phyloP scores from a whole-genome alignment of 2,797 vertebrate genomes.

The Pseudochaenichthys georgianus region DNA sequence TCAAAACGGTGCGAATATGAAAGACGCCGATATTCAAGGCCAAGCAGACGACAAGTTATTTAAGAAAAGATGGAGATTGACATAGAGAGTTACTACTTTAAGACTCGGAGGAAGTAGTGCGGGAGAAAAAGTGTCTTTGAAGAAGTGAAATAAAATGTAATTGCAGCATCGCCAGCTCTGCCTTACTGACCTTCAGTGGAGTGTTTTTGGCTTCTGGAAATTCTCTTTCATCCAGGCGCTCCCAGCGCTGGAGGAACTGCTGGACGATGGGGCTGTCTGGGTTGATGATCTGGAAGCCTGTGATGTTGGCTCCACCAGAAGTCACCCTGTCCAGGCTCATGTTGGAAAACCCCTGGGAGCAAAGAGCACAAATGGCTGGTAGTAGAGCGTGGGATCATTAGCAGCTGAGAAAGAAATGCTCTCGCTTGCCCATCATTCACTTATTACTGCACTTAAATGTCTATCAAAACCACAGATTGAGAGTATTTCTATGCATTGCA shows the following conservation, averaged over 20 bases:
- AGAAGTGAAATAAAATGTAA: slow-evolving; percentile 54
- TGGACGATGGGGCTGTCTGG: slow-evolving; percentile 95
- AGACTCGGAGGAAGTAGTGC: slow-evolving; percentile 20
- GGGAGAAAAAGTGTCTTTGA: slow-evolving; percentile 30
- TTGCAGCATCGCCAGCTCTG: slow-evolving; percentile 32
- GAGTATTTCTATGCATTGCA: slow-evolving; percentile 39
- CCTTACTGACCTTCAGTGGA: slow-evolving; percentile 90
- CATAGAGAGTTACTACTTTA: slow-evolving; percentile 23
- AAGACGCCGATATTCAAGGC: slow-evolving; percentile 29
- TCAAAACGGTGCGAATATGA: slow-evolving; percentile 6
- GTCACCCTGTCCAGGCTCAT: slow-evolving; percentile 94
- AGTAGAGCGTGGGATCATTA: slow-evolving; percentile 34
- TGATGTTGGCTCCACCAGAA: slow-evolving; percentile 95
- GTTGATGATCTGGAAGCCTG: slow-evolving; percentile 98
- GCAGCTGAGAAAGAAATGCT: slow-evolving; percentile 19
- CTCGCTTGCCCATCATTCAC: slow-evolving; percentile 4
- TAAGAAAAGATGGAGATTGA: slow-evolving; percentile 41
- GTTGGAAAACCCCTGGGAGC: slow-evolving; percentile 93
- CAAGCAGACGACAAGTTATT: slow-evolving; percentile 46
- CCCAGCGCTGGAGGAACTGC: slow-evolving; percentile 98
- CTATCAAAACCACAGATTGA: slow-evolving; percentile 8
- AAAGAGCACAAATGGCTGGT: slow-evolving; percentile 46
- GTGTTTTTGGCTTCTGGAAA: slow-evolving; percentile 96
- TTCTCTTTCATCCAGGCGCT: slow-evolving; percentile 96
- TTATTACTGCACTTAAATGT: slow-evolving; percentile 4